phyloP scores from a whole-genome alignment of 2,888 invertebrate genomes.

The Leistus spinibarbis region DNA sequence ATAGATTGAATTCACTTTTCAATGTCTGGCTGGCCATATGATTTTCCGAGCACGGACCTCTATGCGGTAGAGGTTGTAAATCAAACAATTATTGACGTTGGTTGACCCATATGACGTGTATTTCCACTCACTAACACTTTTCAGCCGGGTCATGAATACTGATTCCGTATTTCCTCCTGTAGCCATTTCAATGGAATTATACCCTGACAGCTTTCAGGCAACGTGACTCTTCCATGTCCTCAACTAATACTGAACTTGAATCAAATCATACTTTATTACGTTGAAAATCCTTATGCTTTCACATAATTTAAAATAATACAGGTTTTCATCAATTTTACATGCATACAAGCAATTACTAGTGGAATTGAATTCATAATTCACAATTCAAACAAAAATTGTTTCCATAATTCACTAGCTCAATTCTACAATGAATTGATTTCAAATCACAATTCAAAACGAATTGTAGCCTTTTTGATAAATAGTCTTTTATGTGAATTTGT shows the following conservation, averaged over 20 bases:
- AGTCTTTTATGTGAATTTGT: no score
- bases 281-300: not conserved
- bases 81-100: conserved; percentile 25
- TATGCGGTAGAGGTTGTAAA: not conserved
- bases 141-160: conserved; percentile 21
- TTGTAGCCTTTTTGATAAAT: no score
- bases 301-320: not conserved
- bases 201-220: not conserved
- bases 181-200: not conserved
- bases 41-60: not conserved
- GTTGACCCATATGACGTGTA: conserved; percentile 7
- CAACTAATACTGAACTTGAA: not conserved
- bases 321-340: not conserved
- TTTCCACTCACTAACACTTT: conserved; percentile 24
- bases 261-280: not conserved
- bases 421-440: no score
- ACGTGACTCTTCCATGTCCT: not conserved
- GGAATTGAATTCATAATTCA: no score
- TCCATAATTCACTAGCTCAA: no score
- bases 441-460: no score
- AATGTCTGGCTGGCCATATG: not conserved
- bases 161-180: not conserved
- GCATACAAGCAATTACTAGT: no score
- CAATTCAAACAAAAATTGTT: no score
- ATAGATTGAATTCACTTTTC: not conserved